Evolutionary conservation across 2,113 vertebrate species (phyloP).

Genomic region (Struthidea cinerea): DNA sequence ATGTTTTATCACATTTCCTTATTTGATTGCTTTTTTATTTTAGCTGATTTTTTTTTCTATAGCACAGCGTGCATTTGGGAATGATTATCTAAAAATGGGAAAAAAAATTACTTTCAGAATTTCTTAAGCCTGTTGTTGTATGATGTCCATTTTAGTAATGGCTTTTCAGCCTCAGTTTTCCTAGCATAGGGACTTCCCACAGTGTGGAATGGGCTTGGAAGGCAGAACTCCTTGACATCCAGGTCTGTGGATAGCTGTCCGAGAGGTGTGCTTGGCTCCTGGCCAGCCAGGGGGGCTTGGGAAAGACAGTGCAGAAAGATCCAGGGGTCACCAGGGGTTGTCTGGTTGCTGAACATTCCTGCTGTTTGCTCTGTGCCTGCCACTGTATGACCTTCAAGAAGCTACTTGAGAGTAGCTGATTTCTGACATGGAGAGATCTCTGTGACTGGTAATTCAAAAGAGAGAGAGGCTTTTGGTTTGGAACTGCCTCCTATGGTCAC

Average conservation of each 20-base stretch:
- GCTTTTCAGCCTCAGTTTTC: background rate
- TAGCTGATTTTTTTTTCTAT: background rate
- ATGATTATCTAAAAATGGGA: background rate
- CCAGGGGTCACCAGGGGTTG: too few species aligned
- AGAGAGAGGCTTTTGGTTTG: background rate
- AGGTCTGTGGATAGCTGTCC: too few species aligned
- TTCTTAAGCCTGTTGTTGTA: background rate
- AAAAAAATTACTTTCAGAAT: background rate
- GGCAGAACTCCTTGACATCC: background rate
- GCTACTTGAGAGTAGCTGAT: background rate
- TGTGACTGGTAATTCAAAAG: background rate
- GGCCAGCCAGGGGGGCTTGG: background rate
- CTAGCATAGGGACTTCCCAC: too few species aligned
- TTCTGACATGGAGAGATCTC: background rate
- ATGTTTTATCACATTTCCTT: background rate
- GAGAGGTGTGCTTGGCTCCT: fast-evolving
- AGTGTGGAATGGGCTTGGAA: background rate
- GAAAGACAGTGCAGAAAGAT: background rate
- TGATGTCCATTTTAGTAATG: background rate
- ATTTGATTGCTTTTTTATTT: background rate
- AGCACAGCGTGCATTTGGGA: background rate
- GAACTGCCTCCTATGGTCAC: background rate
- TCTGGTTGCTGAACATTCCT: background rate
- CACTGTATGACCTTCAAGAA: background rate
- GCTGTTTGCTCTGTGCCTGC: background rate